Base-by-base conservation (phyloP, 2,888 invertebrate genomes). In the Chrysolina americana region DNA sequence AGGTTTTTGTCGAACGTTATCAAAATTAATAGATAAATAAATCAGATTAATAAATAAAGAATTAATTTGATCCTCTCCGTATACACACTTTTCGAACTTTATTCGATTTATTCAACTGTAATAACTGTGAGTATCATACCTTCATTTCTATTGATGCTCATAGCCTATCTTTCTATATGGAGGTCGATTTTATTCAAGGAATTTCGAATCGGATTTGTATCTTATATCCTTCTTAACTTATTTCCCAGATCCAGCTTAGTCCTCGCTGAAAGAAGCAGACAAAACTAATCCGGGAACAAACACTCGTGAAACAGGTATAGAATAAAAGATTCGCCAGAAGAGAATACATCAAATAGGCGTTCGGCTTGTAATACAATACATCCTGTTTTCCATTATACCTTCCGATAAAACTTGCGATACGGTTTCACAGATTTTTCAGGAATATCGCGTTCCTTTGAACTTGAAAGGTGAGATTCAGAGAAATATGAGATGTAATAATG, bases 121-220 rank as follows among this genome's bases (percentile, higher is more conserved):
- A 36, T 6, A 6, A 36, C n/a, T n/a, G n/a, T n/a, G n/a, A n/a
- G n/a, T n/a, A n/a, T n/a, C n/a, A n/a, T n/a, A n/a, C n/a, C n/a
- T n/a, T n/a, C n/a, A n/a, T 36, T 36, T 36, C 36, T 8, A 36
- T 8, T 36, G 6, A 36, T 6, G 4, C 36, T 36, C 36, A 8
- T 6, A 36, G 36, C 6, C 36, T 36, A 8, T 36, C 36, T 36
- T 0, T 36, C 36, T 36, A 28, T n/a, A n/a, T n/a, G n/a, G 28
- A 28, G 8, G 11, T 53, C 53, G 19, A 13, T 53, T 8, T 59
- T 5, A 73, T 73, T 41, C 65, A 68, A 21, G 44, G 41, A 64
- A 63, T 64, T 62, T 36, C n/a, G 56, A 53, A 73, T 50, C 73
- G 50, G 73, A 73, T 73, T 73, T 73, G 73, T 73, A 73, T 69